Conservation (phyloP, 2,888 invertebrate genomes). For the Bugula neritina region DNA sequence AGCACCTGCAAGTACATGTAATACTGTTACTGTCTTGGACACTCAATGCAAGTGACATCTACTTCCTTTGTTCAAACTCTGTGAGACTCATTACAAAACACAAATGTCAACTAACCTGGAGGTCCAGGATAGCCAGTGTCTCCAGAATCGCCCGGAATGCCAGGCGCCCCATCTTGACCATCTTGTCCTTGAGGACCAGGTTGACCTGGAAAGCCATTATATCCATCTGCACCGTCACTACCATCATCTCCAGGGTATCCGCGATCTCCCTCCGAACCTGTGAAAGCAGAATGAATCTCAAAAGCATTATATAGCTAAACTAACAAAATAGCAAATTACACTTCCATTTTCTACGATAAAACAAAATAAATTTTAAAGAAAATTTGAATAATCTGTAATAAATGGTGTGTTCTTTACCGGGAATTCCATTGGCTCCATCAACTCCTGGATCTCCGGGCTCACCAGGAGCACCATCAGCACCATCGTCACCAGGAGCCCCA, state of each 20-base stretch:
- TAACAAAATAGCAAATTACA: too few relatives aligned
- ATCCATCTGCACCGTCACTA: background rate
- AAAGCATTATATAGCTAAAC: too few relatives aligned
- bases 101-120: constrained; percentile 28
- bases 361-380: too few relatives aligned
- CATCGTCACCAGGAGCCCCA: constrained; percentile 3
- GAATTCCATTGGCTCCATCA: background rate
- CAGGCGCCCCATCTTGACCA: background rate
- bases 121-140: constrained; percentile 36
- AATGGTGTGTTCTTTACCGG: background rate
- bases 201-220: background rate
- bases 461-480: background rate
- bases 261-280: background rate
- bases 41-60: background rate
- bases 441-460: constrained; percentile 1
- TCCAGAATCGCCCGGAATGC: constrained; percentile 27
- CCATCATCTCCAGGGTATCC: background rate
- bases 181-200: background rate
- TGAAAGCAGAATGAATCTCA: too few relatives aligned
- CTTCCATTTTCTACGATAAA: too few relatives aligned
- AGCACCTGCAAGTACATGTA: constrained; percentile 1
- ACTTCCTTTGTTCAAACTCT: too few relatives aligned
- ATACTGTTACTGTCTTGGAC: background rate
- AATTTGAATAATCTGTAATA: too few relatives aligned
- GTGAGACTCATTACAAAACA: too few relatives aligned